Base-by-base conservation (phyloP, 2,113 vertebrate species). In the Thermophis baileyi region DNA sequence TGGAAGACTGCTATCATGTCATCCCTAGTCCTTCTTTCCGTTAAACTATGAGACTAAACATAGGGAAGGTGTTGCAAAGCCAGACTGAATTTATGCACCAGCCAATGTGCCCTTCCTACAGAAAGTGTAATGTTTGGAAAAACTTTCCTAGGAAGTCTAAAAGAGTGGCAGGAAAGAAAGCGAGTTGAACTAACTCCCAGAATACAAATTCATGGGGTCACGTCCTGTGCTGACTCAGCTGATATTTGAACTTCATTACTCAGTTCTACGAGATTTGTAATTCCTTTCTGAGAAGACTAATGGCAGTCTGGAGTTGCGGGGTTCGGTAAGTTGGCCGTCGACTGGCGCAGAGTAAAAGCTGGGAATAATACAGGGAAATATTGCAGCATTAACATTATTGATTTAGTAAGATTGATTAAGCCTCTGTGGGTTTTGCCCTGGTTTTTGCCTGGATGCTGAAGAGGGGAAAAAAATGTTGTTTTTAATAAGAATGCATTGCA, bases 191-290 rank as follows among this genome's bases (percentile, higher is more conserved):
- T 25, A 35, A 16, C 11, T 9, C 60, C 25, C 49, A 92, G 90
- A 95, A 30, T 47, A 94, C 93, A 94, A 92, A 88, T 93, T 95
- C 96, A 90, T 93, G 93, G 97, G 97, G 95, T 96, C 49, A n/a
- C 22, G 92, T 92, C 94, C 89, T 95, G 63, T 97, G 97, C 98
- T 98, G 97, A 98, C 96, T 97, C 97, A 97, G 97, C 90, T 35
- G 95, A 51, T 96, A 95, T 92, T 94, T 94, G 95, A 93, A 93
- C 96, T 92, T 96, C 97, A 96, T 97, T 97, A 97, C 95, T 93
- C 93, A 91, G 93, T 96, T 81, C 94, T 95, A 96, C 96, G 96
- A 81, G 63, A 93, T 91, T 27, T 30, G 89, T 94, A 91, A 93
- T 91, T 95, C 44, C 85, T 92, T 49, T 30, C 86, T 86, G 94